A percentile compares a stretch with the other conserved stretches of the same genome.
Conservation (phyloP, 2,113 vertebrate species). For the Cricetomys ansorgei region DNA sequence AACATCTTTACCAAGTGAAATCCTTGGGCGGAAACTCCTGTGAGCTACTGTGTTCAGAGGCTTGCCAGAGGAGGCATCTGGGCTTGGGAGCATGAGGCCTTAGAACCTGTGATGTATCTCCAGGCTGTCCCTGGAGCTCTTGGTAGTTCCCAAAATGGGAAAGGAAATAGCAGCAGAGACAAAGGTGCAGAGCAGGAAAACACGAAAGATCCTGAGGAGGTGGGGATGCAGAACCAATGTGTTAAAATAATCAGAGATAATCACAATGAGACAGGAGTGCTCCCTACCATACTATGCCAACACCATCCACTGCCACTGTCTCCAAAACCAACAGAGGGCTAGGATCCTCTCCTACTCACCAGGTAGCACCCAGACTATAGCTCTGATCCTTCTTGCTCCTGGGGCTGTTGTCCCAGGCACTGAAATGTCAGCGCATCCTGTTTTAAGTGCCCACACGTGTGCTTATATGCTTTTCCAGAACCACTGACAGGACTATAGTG, state of each 20-base stretch:
- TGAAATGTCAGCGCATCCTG: constrained; percentile 9
- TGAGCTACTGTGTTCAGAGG: constrained; percentile 45
- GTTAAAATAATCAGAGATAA: constrained; percentile 50
- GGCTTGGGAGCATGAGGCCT: background rate
- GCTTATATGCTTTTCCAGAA: background rate
- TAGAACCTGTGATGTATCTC: constrained; percentile 36
- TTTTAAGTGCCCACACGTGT: background rate
- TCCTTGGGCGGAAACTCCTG: background rate
- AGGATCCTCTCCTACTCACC: constrained; percentile 9
- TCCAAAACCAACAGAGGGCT: constrained; percentile 33
- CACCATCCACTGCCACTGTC: background rate
- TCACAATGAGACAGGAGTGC: background rate
- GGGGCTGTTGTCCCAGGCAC: background rate
- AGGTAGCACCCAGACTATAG: constrained; percentile 41
- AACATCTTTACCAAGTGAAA: constrained; percentile 63
- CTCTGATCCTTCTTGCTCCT: constrained; percentile 6
- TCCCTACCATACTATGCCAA: background rate
- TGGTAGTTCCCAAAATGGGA: constrained; percentile 58
- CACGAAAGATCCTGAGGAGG: constrained; percentile 37
- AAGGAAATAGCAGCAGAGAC: constrained; percentile 30
- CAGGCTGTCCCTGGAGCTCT: constrained; percentile 47
- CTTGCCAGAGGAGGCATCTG: background rate
- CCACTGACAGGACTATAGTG: background rate
- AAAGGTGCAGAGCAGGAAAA: constrained; percentile 56
- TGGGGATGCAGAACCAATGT: background rate